These are phyloP conservation scores for Sebastes reedi DNA, from an alignment of 2,797 vertebrate species.

Conservation along the genomic window DNA sequence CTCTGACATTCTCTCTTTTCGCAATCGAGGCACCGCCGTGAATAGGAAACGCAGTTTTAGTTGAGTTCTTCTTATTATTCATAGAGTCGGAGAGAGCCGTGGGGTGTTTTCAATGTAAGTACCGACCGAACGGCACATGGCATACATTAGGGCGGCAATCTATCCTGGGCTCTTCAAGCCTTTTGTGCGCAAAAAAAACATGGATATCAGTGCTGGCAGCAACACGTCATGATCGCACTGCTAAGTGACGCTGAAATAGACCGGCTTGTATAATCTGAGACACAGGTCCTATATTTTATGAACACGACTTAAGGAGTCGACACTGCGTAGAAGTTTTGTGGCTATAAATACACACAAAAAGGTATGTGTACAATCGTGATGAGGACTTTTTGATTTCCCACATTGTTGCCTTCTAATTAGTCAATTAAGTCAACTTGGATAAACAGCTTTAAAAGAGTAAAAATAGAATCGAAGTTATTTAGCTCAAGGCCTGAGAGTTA, in stretches of 20 bases:
- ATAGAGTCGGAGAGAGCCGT: constrained; percentile 32
- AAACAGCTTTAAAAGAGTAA: constrained; percentile 8
- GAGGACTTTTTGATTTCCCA: not conserved
- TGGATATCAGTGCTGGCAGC: not conserved
- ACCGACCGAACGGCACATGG: constrained; percentile 23
- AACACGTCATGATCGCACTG: not conserved
- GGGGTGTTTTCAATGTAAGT: constrained; percentile 45
- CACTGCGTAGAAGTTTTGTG: not conserved
- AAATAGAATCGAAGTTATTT: constrained; percentile 12
- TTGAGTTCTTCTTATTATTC: constrained; percentile 53
- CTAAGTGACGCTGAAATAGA: constrained; percentile 8
- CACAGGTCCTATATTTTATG: not conserved
- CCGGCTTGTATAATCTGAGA: not conserved
- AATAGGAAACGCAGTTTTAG: constrained; percentile 29
- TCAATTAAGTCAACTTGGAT: constrained; percentile 22
- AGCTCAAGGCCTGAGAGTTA: constrained; percentile 28
- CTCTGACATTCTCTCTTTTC: not conserved
- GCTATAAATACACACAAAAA: not conserved
- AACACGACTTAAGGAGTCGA: not conserved
- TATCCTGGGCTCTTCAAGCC: constrained; percentile 2
- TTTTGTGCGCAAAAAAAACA: not conserved
- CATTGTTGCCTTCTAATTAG: constrained; percentile 14
- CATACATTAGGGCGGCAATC: constrained; percentile 26
- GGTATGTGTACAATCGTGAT: not conserved
- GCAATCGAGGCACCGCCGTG: not conserved